A percentile compares a stretch with the other conserved stretches of the same genome.
Evolutionary conservation across 1,140 invertebrate genomes (phyloP).

Genomic region (Cyclina sinensis): DNA sequence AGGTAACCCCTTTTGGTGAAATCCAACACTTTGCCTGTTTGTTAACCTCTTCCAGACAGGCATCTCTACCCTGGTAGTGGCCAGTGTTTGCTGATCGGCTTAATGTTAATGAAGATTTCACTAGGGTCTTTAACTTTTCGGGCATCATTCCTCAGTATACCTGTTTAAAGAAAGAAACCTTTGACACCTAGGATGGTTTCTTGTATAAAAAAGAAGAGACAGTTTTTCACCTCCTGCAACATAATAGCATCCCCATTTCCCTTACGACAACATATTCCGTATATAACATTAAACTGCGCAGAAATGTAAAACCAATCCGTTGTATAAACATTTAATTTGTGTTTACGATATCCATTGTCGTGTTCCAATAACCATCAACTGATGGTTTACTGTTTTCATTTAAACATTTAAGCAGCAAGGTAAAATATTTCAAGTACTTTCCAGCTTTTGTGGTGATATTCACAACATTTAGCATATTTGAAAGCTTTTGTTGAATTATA

Average conservation of each 20-base stretch:
- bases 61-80: conserved; percentile 63
- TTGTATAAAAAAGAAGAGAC: conserved; percentile 6
- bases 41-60: conserved; percentile 58
- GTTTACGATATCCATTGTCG: conserved; percentile 13
- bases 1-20: conserved; percentile 22
- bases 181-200: conserved; percentile 56
- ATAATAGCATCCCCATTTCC: conserved; percentile 46
- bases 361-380: conserved; percentile 42
- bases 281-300: conserved; percentile 56
- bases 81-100: conserved; percentile 53
- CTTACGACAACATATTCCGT: conserved; percentile 42
- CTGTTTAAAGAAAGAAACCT: conserved; percentile 42
- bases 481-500: conserved; percentile 52
- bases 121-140: neutral
- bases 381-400: neutral
- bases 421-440: conserved; percentile 44
- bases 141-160: conserved; percentile 63
- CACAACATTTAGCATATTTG: conserved; percentile 55
- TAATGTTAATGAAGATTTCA: conserved; percentile 32
- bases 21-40: conserved; percentile 62
- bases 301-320: conserved; percentile 40
- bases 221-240: conserved; percentile 52
- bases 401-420: neutral
- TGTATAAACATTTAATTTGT: conserved; percentile 61
- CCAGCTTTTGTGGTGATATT: conserved; percentile 47